Evolutionary conservation across 2,888 invertebrate species (phyloP).

Genomic region (Heliconius ismenius): DNA sequence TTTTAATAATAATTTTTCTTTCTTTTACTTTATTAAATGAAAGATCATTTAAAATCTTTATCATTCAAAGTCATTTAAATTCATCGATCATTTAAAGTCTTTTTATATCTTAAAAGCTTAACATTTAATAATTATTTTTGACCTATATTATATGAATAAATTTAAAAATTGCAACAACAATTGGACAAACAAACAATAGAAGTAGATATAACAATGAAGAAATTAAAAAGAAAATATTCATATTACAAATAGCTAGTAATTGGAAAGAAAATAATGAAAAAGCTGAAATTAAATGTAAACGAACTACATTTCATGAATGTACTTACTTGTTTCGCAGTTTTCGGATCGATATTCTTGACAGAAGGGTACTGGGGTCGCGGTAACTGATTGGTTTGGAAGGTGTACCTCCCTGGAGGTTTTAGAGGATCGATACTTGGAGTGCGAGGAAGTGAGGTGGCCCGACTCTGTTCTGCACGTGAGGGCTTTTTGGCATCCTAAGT

Average conservation of each 20-base stretch:
- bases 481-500: slow-evolving; percentile 48
- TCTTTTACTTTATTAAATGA: background rate
- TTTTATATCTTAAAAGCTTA: background rate
- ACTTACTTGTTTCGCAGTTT: slow-evolving; percentile 85
- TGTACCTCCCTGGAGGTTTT: slow-evolving; percentile 70
- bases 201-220: background rate
- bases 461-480: slow-evolving; percentile 42
- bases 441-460: slow-evolving; percentile 54
- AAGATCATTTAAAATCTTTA: background rate
- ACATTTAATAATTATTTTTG: background rate
- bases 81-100: too few relatives aligned
- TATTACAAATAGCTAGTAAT: background rate
- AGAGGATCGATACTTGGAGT: slow-evolving; percentile 62
- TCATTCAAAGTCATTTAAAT: too few relatives aligned
- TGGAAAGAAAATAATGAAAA: background rate
- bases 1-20: background rate
- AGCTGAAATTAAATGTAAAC: background rate
- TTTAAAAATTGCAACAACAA: background rate
- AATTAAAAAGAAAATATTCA: background rate
- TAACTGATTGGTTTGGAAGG: slow-evolving; percentile 86
- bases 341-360: slow-evolving; percentile 83
- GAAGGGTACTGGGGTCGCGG: slow-evolving; percentile 87
- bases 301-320: background rate
- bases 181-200: background rate
- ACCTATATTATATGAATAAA: background rate